Conservation (phyloP, 2,797 vertebrate species). For the Alca torda region DNA sequence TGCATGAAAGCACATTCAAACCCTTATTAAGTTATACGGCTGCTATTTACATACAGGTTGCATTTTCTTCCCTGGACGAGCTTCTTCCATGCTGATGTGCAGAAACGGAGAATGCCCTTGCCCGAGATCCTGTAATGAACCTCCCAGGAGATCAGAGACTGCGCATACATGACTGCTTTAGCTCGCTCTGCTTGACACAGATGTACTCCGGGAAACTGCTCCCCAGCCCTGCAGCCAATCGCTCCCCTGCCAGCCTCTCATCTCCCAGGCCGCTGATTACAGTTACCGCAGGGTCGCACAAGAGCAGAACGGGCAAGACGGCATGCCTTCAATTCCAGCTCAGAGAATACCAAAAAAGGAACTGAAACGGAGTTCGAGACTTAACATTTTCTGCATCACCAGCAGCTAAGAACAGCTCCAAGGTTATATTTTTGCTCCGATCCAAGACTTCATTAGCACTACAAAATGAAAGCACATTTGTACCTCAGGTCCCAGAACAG, state of each 20-base stretch:
- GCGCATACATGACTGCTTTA: slow-evolving; percentile 57
- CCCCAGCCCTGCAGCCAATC: slow-evolving; percentile 66
- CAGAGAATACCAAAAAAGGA: slow-evolving; percentile 67
- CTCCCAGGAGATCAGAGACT: slow-evolving; percentile 44
- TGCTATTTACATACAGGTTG: slow-evolving; percentile 72
- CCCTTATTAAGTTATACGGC: not conserved
- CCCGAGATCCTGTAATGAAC: slow-evolving; percentile 17
- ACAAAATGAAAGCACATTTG: not conserved
- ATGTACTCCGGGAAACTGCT: slow-evolving; percentile 61
- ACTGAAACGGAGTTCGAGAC: not conserved
- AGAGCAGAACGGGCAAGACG: not conserved
- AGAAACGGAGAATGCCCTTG: slow-evolving; percentile 51
- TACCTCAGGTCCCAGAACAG: not conserved
- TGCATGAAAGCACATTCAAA: not conserved
- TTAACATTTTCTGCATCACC: slow-evolving; percentile 15
- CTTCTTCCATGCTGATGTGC: slow-evolving; percentile 71
- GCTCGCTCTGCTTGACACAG: slow-evolving; percentile 59
- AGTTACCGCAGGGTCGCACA: slow-evolving; percentile 22
- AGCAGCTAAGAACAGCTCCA: slow-evolving; percentile 12
- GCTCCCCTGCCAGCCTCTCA: slow-evolving; percentile 21
- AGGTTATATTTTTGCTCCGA: not conserved
- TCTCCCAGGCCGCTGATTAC: slow-evolving; percentile 58
- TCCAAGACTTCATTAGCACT: not conserved
- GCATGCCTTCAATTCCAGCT: slow-evolving; percentile 41
- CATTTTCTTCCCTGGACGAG: slow-evolving; percentile 68